Conservation (phyloP, 1,140 invertebrate species). For the Drosophila teissieri region DNA sequence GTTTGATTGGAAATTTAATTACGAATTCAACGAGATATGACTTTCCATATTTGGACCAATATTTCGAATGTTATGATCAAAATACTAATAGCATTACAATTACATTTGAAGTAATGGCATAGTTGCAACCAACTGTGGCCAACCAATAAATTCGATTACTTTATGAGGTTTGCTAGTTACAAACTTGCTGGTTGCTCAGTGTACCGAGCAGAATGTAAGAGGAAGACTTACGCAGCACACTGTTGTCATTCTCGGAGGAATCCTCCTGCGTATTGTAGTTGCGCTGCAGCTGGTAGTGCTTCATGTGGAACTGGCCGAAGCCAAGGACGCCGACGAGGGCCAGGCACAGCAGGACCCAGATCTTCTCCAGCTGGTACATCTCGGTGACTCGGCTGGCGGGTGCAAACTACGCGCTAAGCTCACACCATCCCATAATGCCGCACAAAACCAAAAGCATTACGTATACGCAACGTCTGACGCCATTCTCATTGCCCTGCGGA, state of each 20-base stretch:
- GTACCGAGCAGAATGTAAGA: background rate
- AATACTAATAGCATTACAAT: too few species aligned
- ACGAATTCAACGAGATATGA: too few species aligned
- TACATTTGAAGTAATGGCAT: too few species aligned
- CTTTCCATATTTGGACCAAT: too few species aligned
- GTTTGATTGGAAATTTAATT: too few species aligned
- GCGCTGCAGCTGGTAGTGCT: conserved; percentile 74
- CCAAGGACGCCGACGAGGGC: conserved; percentile 48
- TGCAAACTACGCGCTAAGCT: conserved; percentile 74
- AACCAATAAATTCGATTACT: background rate
- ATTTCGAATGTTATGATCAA: too few species aligned
- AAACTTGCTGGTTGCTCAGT: background rate
- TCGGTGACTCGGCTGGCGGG: conserved; percentile 55
- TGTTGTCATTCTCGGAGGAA: conserved; percentile 69
- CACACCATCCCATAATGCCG: conserved; percentile 58
- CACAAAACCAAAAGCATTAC: conserved; percentile 45
- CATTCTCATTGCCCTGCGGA: conserved; percentile 1
- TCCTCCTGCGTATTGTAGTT: conserved; percentile 69
- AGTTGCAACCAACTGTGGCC: too few species aligned
- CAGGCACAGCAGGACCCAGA: conserved; percentile 45
- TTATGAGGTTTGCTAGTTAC: background rate
- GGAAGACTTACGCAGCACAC: conserved; percentile 65
- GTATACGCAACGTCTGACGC: conserved; percentile 68
- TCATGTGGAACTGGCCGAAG: conserved; percentile 81
- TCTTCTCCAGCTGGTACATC: conserved; percentile 61